Base-by-base conservation (phyloP, 2,113 vertebrate species). In the Microcebus murinus region DNA sequence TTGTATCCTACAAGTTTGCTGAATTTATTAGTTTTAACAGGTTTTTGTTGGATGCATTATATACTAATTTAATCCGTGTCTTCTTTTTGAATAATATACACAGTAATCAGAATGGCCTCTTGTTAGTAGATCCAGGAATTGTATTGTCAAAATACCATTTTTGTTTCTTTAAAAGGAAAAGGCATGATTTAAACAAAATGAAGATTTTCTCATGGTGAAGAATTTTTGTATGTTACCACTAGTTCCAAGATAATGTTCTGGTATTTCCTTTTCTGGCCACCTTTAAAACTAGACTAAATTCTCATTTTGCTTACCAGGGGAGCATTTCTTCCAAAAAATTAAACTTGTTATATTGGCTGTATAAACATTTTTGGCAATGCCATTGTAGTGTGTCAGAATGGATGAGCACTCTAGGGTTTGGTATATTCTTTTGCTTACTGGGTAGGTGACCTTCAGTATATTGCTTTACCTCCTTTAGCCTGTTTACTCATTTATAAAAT, bases 401-500 rank as follows among this genome's bases (percentile, higher is more conserved):
- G 31, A n/a, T 45, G 70, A 50, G 8, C 6, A 61, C n/a, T 91
- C 42, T 67, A 68, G 57, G 74, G 59, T 77, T 91, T 29, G 45
- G 2, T 57, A 14, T 79, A 7, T 31, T 57, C 42, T 87, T 39
- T 57, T 81, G 13, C 65, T 93, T 85, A 42, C 4, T 76, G 50
- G 14, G 1, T 61, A 0, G 90, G n/a, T 91, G 65, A 76, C 42
- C 50, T 59, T 39, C 8, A 15, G 3, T 55, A 31, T 2, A 25
- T 42, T 92, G 36, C 34, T 84, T 92, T 79, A 80, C 67, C 57
- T 94, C 55, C n/a, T 68, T 27, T 21, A 90, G 6, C 13, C 48
- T 90, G 11, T 73, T 88, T 79, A 68, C 29, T 90, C 14, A n/a
- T 87, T 87, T 94, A 74, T 74, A 87, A 83, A 95, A 74, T 95